Conservation (phyloP, 2,797 vertebrate species). For the Protonibea diacanthus region DNA sequence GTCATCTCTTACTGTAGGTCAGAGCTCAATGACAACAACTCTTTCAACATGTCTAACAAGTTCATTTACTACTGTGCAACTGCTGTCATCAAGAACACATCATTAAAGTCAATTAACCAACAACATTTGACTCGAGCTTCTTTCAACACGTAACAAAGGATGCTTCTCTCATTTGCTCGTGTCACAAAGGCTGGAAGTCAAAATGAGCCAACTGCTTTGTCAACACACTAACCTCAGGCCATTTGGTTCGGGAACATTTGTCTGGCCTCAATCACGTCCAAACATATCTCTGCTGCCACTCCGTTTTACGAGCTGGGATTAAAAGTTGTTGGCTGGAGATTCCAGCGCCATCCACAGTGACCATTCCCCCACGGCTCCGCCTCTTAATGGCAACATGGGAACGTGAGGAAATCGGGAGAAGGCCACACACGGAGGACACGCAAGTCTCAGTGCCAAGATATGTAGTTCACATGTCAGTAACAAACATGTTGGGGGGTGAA, state of each 20-base stretch:
- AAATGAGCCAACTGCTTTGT: constrained; percentile 56
- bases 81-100: constrained; percentile 37
- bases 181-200: constrained; percentile 22
- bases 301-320: constrained; percentile 77
- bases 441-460: constrained; percentile 28
- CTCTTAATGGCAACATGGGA: constrained; percentile 39
- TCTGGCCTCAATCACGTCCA: constrained; percentile 57
- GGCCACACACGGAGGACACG: constrained; percentile 58
- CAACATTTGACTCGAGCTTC: background rate
- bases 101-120: constrained; percentile 27
- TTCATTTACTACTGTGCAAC: constrained; percentile 10
- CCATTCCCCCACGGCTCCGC: constrained; percentile 22
- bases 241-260: constrained; percentile 51
- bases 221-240: constrained; percentile 57
- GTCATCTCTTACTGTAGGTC: constrained; percentile 2
- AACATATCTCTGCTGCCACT: constrained; percentile 74
- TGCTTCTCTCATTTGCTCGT: background rate
- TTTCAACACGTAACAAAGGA: constrained; percentile 40
- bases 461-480: constrained; percentile 47
- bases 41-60: constrained; percentile 2
- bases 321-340: constrained; percentile 59
- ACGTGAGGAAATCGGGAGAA: constrained; percentile 63
- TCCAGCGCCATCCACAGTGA: constrained; percentile 48
- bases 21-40: background rate
- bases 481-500: background rate